Base-by-base conservation (phyloP, 2,888 invertebrate genomes). In the Syritta pipiens region DNA sequence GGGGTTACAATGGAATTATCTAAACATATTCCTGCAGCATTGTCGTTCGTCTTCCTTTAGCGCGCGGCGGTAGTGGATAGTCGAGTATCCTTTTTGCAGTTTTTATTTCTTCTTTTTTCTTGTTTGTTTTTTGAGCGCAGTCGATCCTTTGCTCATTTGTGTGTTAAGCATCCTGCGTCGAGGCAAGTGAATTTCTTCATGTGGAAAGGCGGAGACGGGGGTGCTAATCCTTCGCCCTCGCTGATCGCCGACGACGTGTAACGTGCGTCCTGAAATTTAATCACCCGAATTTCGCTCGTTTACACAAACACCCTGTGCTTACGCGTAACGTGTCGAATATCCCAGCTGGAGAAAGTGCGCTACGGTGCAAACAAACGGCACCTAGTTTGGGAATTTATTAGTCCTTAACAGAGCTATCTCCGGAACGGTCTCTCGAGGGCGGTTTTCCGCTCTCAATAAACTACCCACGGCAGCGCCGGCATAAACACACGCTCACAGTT, bases 1-100 rank as follows among this genome's bases (percentile, higher is more conserved):
- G 35, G 51, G 63, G 20, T 65, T 72, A 65, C 71, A 59, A 48
- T 60, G 35, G 48, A 60, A 79, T 79, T 67, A 42, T 55, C 60
- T 42, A 55, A 63, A 71, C 32, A 68, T 62, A 68, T 62, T 42
- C 68, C 22, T 24, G 42, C 40, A 53, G 59, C 65, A 59, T 65
- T 65, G 76, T 32, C 57, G 30, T 35, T 63, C 69, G 62, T 40
- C 17, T 22, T 67, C 14, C 28, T 19, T 26, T 55, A 26, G 14
- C 14, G 28, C 17, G 9, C 51, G 19, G 49, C 60, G 19, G 17
- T 40, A 30, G 20, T 22, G 49, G 37, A 28, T 49, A 40, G 62
- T 49, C 40, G 40, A 40, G n/a, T 3, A 26, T 40, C 40, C 26
- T 17, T 4, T 26, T 22, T 14, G 6, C 1, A 35, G n/a, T 17